A percentile compares a stretch with the other conserved stretches of the same genome.
These are phyloP conservation scores for Spodoptera frugiperda DNA, from an alignment of 1,140 invertebrate genomes.

Conservation along the genomic window DNA sequence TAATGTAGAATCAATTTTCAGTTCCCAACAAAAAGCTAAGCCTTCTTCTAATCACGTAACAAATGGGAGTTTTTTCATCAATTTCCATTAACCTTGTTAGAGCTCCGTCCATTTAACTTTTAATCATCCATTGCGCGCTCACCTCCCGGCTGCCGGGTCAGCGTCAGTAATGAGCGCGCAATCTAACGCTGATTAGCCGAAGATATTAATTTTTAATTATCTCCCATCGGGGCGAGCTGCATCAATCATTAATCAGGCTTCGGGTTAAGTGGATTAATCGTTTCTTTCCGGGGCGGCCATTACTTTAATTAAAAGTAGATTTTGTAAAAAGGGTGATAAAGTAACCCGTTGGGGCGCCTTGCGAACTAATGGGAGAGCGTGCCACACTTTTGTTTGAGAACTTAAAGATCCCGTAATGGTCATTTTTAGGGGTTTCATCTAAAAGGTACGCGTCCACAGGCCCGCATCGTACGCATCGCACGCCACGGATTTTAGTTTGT, in stretches of 20 bases:
- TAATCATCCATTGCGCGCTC: conserved; percentile 6
- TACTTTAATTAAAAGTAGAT: conserved; percentile 18
- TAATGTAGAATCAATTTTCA: no score
- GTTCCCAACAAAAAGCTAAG: neutral
- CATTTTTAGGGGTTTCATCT: no score
- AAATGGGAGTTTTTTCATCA: conserved; percentile 2
- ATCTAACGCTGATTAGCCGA: neutral
- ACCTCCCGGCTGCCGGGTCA: neutral
- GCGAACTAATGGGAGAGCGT: neutral
- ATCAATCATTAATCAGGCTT: conserved; percentile 24
- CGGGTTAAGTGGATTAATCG: conserved; percentile 8
- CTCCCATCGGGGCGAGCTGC: neutral
- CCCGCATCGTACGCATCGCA: no score
- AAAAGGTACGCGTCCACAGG: no score
- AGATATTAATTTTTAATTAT: conserved; percentile 16
- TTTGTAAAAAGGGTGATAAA: neutral
- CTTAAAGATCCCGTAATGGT: no score
- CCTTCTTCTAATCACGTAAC: neutral
- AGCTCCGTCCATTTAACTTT: neutral
- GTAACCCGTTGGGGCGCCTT: no score
- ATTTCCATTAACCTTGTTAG: conserved; percentile 8
- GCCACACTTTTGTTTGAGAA: no score
- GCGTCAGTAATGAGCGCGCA: neutral
- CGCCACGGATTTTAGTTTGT: no score
- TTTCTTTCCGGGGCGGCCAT: neutral